Percentiles rank a stretch among this genome's conserved stretches.
Evolutionary conservation across 2,888 invertebrate species (phyloP).

Genomic region (Leucoptera coffeella): DNA sequence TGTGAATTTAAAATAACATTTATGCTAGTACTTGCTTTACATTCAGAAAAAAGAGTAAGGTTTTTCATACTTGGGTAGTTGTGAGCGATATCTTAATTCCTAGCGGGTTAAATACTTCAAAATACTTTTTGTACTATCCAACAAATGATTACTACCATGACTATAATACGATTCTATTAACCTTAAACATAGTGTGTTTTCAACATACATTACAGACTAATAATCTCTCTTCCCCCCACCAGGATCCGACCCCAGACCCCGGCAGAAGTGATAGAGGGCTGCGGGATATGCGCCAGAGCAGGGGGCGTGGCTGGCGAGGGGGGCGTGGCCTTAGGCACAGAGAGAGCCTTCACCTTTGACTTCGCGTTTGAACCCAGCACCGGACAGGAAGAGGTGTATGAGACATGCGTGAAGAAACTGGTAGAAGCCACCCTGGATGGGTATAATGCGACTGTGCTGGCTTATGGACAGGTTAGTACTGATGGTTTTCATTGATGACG

Average conservation of each 20-base stretch:
- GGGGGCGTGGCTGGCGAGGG: constrained; percentile 86
- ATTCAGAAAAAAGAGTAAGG: too few relatives aligned
- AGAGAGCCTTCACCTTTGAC: constrained; percentile 95
- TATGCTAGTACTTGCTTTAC: too few relatives aligned
- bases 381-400: constrained; percentile 73
- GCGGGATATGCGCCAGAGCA: constrained; percentile 86
- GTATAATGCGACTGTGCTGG: constrained; percentile 96
- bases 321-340: constrained; percentile 85
- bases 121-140: too few relatives aligned
- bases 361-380: constrained; percentile 83
- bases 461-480: constrained; percentile 82
- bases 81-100: too few relatives aligned
- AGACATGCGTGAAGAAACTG: constrained; percentile 74
- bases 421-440: constrained; percentile 92
- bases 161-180: too few relatives aligned
- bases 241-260: constrained; percentile 94
- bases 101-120: too few relatives aligned
- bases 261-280: constrained; percentile 90
- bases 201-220: too few relatives aligned
- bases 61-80: too few relatives aligned
- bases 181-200: too few relatives aligned
- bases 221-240: constrained; percentile 8
- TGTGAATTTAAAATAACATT: too few relatives aligned
- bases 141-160: too few relatives aligned
- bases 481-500: background rate